phyloP scores from a whole-genome alignment of 2,888 invertebrate genomes.

The Pammene fasciana region DNA sequence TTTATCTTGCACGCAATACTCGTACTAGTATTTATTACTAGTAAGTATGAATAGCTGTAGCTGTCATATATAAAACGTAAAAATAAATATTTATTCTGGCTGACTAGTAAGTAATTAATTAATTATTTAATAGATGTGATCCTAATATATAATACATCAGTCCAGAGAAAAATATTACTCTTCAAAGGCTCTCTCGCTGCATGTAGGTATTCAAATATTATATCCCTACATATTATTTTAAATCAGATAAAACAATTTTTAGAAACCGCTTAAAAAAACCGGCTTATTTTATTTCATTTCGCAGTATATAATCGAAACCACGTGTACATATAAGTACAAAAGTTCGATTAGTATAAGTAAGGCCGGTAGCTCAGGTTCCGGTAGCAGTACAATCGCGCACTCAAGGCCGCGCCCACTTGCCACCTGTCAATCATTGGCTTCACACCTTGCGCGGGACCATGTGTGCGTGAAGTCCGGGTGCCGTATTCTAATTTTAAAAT shows the following conservation, averaged over 20 bases:
- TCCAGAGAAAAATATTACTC: too few species aligned
- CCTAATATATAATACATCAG: too few species aligned
- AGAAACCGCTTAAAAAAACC: background rate
- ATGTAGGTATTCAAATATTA: too few species aligned
- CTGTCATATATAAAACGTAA: too few species aligned
- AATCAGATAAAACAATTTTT: background rate
- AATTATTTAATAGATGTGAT: too few species aligned
- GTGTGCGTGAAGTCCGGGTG: slow-evolving; percentile 35
- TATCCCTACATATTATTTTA: background rate
- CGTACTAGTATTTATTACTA: too few species aligned
- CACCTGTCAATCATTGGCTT: slow-evolving; percentile 48
- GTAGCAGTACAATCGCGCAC: slow-evolving; percentile 46
- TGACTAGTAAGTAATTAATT: too few species aligned
- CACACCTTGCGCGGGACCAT: slow-evolving; percentile 35
- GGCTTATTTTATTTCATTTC: background rate
- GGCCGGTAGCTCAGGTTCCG: slow-evolving; percentile 48
- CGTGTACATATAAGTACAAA: slow-evolving; percentile 27
- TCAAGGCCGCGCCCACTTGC: slow-evolving; percentile 48
- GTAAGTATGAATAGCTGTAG: too few species aligned
- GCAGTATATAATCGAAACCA: background rate
- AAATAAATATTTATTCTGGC: too few species aligned
- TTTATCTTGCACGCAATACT: too few species aligned
- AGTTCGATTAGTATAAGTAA: slow-evolving; percentile 41
- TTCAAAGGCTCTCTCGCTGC: too few species aligned
- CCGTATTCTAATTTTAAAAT: too few species aligned